Conservation (phyloP, 2,888 invertebrate species). For the Dicyrtomina minuta region DNA sequence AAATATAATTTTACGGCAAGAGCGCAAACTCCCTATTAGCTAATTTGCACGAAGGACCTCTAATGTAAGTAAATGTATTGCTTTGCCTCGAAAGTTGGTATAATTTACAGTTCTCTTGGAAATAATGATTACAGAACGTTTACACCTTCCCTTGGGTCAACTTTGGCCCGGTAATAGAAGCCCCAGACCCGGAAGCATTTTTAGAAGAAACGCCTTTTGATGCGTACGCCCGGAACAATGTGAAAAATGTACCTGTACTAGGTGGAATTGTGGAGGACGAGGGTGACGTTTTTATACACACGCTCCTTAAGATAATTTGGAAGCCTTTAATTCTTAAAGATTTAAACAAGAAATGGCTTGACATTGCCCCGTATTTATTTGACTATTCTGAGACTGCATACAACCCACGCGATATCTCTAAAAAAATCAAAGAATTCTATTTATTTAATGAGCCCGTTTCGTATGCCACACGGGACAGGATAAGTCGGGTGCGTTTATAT, state of each 20-base stretch:
- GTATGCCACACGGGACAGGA: constrained; percentile 25
- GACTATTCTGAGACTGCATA: constrained; percentile 28
- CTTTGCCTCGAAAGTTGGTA: too few species aligned
- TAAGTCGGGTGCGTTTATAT: constrained; percentile 23
- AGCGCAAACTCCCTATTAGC: too few species aligned
- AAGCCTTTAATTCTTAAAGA: constrained; percentile 30
- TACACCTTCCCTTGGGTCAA: constrained; percentile 31
- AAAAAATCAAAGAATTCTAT: constrained; percentile 29
- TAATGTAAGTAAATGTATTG: too few species aligned
- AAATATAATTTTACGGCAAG: too few species aligned
- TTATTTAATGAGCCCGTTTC: constrained; percentile 25
- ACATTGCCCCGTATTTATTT: constrained; percentile 30
- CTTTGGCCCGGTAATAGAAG: constrained; percentile 41
- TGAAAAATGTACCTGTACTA: constrained; percentile 38
- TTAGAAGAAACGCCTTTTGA: constrained; percentile 38
- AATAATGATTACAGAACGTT: too few species aligned
- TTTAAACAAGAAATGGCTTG: constrained; percentile 31
- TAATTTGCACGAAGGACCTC: too few species aligned
- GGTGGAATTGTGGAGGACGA: constrained; percentile 38
- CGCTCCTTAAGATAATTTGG: constrained; percentile 25
- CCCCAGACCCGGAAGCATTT: constrained; percentile 35
- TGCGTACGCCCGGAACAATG: constrained; percentile 30
- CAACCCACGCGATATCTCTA: constrained; percentile 23
- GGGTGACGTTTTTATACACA: constrained; percentile 37
- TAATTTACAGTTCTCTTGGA: too few species aligned